Conservation (phyloP, 2,888 invertebrate genomes). For the Habroteleia sp. region DNA sequence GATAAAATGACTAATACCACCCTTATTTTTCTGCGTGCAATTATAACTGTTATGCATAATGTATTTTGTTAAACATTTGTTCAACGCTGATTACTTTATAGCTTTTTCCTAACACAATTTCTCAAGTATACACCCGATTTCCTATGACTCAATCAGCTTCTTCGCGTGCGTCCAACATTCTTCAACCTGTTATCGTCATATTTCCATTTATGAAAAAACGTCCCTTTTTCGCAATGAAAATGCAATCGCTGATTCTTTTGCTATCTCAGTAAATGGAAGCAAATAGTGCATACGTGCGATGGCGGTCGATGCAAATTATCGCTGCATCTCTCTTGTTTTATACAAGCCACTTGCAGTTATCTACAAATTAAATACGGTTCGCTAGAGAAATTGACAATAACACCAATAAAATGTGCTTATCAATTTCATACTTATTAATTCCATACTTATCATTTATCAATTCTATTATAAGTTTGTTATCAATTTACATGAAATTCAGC, state of each 20-base stretch:
- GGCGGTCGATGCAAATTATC: conserved; percentile 45
- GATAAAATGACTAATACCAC: too few species aligned
- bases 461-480: too few species aligned
- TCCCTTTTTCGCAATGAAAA: conserved; percentile 32
- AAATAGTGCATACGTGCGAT: conserved; percentile 51
- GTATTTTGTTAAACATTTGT: too few species aligned
- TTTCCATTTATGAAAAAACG: conserved; percentile 1
- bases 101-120: too few species aligned
- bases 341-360: conserved; percentile 43
- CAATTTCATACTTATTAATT: too few species aligned
- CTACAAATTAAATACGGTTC: conserved; percentile 18
- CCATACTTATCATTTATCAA: too few species aligned
- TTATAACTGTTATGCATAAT: too few species aligned
- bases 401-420: conserved; percentile 15
- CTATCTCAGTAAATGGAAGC: conserved; percentile 39
- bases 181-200: conserved; percentile 2
- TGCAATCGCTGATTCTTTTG: conserved; percentile 38
- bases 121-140: too few species aligned
- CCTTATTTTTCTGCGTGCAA: too few species aligned
- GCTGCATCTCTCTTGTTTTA: conserved; percentile 34
- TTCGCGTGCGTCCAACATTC: conserved; percentile 2
- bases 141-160: conserved; percentile 42
- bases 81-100: too few species aligned
- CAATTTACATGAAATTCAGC: too few species aligned
- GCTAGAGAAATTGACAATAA: conserved; percentile 13